Evolutionary conservation across 2,797 vertebrate species (phyloP), one percentile per base, ranked within the genome.

Genomic region (Spheniscus humboldti): DNA sequence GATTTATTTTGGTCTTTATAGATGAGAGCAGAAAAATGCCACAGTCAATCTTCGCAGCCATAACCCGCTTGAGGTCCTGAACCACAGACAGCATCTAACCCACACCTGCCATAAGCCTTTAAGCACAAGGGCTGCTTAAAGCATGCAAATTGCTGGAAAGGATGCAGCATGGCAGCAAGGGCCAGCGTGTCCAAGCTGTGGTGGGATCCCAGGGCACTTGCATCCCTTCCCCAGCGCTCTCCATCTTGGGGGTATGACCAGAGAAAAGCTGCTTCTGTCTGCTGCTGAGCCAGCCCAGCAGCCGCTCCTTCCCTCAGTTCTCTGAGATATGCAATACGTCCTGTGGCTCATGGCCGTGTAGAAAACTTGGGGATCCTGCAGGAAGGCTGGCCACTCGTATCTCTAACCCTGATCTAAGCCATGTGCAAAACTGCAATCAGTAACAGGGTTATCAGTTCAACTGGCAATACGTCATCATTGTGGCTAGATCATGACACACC

Each of bases 111-210:
- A 0, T 39, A 66, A 78, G 18, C 18, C 30, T 76, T 62, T 62
- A 67, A 57, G 52, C 52, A 39, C 0, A 0, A 77, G 20, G 13
- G 27, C 50, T 85, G 33, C 50, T 64, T 55, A 56, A 52, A 80
- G 56, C 56, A 50, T 4, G 17, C 19, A 59, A 45, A 71, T 12
- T 2, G 0, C 16, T 17, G 41, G 59, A 55, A 68, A 80, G 64
- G n/a, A 59, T 10, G 8, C 59, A n/a, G 33, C 35, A 20, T 0
- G 7, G 24, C 16, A 62, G 82, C 13, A 63, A 76, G 12, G 14
- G 18, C 37, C 52, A 48, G 20, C 0, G 0, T 0, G 1, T 27
- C 27, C 0, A 5, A 64, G 30, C 50, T 3, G 2, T 2, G 0
- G 56, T 39, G 73, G 48, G 64, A 72, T 43, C 31, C n/a, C 37